These are phyloP conservation scores for Glossophaga mutica DNA, from an alignment of 2,797 vertebrate species.

Conservation along the genomic window DNA sequence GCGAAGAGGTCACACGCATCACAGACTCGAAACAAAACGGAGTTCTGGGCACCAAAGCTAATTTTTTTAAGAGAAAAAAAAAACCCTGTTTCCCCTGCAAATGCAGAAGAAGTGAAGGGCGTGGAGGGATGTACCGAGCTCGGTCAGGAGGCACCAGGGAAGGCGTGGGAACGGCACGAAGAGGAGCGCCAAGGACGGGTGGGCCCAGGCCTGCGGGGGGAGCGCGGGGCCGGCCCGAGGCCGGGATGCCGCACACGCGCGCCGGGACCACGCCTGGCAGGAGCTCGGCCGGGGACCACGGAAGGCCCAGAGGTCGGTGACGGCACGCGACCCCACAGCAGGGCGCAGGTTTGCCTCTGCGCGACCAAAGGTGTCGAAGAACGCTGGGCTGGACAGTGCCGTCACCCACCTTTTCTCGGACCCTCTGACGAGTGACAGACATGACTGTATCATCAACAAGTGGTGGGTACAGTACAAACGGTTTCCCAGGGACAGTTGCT, in stretches of 20 bases:
- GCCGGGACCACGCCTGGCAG: too few species aligned
- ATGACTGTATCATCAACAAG: background rate
- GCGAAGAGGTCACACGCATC: background rate
- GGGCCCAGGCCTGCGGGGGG: background rate
- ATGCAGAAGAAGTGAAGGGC: background rate
- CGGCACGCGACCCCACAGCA: background rate
- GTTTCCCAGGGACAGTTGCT: background rate
- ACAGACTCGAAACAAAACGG: background rate
- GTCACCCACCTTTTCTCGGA: background rate
- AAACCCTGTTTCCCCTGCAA: background rate
- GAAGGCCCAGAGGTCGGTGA: background rate
- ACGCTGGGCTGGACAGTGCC: background rate
- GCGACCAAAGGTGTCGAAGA: background rate
- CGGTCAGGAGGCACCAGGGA: background rate
- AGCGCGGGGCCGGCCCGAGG: too few species aligned
- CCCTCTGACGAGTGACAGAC: background rate
- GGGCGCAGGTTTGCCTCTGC: background rate
- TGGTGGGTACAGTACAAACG: background rate
- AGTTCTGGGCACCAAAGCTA: background rate
- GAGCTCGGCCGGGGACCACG: background rate
- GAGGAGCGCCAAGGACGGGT: background rate
- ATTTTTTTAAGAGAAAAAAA: background rate
- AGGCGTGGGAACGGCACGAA: background rate
- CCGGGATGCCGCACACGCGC: too few species aligned
- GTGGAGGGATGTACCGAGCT: background rate